Evolutionary conservation across 2,888 invertebrate species (phyloP), one percentile per base, ranked within the genome.

Genomic region (Noctua janthe): DNA sequence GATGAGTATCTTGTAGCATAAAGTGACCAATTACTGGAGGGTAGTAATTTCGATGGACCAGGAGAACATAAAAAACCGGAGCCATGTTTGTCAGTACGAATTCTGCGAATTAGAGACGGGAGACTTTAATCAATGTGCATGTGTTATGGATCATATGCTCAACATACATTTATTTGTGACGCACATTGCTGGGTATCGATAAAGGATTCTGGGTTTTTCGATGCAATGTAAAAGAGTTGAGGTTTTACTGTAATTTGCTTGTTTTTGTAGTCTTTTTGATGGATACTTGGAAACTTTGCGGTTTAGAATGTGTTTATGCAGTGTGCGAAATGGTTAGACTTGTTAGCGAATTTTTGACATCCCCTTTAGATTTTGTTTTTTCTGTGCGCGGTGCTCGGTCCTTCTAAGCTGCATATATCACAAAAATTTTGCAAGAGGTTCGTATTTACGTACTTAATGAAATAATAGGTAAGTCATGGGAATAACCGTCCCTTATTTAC

Each of bases 21-120:
- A 84, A 89, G 85, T 71, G 81, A 72, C 76, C 83, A 89, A 86
- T 89, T 89, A 88, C 78, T 75, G 82, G 72, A 84, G 84, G 88
- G 87, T 84, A 83, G 81, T 78, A 85, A 87, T 88, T 86, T 88
- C 54, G 78, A 74, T 71, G 84, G 62, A 80, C 69, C 77, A 72
- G 66, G 43, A 70, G 62, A 54, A 47, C 69, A 79, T 82, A 84
- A 87, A 81, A 81, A 79, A 66, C 15, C 35, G 71, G 47, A 80
- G 77, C 69, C 71, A 67, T 71, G 80, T 81, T 80, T 78, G 87
- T 83, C 81, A 83, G 85, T 74, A 81, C 71, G 71, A 75, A 74
- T 89, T 88, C 89, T 47, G 76, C 54, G 89, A 89, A 89, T 84
- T 81, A 81, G 71, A 80, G 64, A 54, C 78, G 70, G 83, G 59